Evolutionary conservation across 2,113 vertebrate species (phyloP), one percentile per base, ranked within the genome.

Genomic region (Axis porcinus): DNA sequence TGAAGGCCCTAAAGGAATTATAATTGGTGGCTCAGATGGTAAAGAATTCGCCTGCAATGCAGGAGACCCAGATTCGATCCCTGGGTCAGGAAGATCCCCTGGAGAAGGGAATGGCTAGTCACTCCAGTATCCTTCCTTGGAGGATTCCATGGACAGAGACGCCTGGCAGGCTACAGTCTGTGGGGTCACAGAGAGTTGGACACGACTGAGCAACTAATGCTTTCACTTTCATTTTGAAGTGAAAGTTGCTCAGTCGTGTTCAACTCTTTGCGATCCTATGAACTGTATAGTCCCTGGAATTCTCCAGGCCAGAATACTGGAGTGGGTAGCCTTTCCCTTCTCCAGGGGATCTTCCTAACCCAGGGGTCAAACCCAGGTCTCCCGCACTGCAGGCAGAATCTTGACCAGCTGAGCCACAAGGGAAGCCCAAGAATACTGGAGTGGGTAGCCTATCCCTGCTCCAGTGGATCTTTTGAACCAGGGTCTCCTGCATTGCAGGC

Each of bases 211-310:
- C n/a, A 70, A 70, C 67, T 40, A 70, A 70, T 40, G 67, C 19
- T 70, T 6, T 70, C n/a, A 36, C 64, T 70, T 70, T 70, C 67
- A 36, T n/a, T 70, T 70, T 36, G 17, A 36, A 36, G 64, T 36
- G n/a, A 21, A 70, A 70, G 64, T 70, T 70, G n/a, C 64, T 36
- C 64, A 36, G 64, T 36, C 0, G 9, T 70, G n/a, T 70, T 17
- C 15, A 0, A 36, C 4, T 12, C 64, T 70, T 70, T 3, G n/a
- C 0, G 0, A 23, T 19, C 19, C n/a, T 5, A 70, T 3, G 64
- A 70, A 70, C 64, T 36, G n/a, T 6, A 70, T 36, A 23, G n/a
- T 70, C n/a, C n/a, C 64, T 36, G 64, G 64, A 70, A 70, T 36
- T 36, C n/a, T 70, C n/a, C 9, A 5, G 67, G 67, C 67, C 9